Percentiles rank a stretch among this genome's conserved stretches.
Evolutionary conservation across 2,113 vertebrate genomes (phyloP).

Genomic region (Saimiri boliviensis): DNA sequence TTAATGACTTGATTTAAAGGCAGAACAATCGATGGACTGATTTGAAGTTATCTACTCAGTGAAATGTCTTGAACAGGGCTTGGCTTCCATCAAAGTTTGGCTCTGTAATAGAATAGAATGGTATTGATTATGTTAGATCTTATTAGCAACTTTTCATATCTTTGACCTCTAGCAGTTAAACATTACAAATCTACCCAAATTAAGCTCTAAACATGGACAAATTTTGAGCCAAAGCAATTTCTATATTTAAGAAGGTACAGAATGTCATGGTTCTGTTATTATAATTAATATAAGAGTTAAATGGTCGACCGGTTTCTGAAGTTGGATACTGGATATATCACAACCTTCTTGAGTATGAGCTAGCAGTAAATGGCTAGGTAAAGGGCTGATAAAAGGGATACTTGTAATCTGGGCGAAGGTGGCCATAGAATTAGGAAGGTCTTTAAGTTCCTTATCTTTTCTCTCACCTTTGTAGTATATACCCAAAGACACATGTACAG

Average conservation of each 20-base stretch:
- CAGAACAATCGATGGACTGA: neutral
- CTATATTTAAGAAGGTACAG: neutral
- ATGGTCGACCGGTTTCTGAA: neutral
- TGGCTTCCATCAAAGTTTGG: neutral
- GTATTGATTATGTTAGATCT: neutral
- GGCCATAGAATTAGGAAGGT: neutral
- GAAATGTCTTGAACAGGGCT: neutral
- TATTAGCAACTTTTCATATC: neutral
- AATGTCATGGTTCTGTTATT: neutral
- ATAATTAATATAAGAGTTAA: neutral
- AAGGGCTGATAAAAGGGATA: neutral
- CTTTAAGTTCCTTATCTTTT: neutral
- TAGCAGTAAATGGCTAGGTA: neutral
- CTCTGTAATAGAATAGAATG: neutral
- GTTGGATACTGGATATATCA: neutral
- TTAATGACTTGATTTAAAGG: neutral
- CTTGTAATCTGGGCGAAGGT: neutral
- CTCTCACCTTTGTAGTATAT: neutral
- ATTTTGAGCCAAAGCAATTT: neutral
- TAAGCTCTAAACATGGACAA: neutral
- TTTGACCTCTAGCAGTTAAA: neutral
- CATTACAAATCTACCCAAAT: neutral
- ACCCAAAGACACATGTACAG: neutral
- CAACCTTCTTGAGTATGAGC: neutral
- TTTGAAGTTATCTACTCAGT: neutral